A percentile compares a stretch with the other conserved stretches of the same genome.
phyloP scores from a whole-genome alignment of 2,888 invertebrate species.

The Drosophila hamatofila region DNA sequence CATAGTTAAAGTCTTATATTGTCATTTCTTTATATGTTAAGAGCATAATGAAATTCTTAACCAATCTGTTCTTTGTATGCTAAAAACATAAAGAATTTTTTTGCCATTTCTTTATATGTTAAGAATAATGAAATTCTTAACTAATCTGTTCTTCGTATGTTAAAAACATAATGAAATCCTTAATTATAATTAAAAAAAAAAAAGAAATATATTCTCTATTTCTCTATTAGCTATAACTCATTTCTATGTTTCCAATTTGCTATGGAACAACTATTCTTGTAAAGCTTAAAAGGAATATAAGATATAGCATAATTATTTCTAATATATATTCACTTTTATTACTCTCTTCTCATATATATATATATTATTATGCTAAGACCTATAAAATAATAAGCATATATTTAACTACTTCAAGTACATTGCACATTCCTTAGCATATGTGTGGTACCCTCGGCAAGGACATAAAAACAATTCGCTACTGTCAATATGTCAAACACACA shows the following conservation, averaged over 20 bases:
- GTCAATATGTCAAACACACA: conserved; percentile 62
- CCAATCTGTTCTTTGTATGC: too few relatives aligned
- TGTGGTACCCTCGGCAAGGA: conserved; percentile 1
- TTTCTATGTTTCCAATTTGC: neutral
- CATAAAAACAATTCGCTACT: conserved; percentile 43
- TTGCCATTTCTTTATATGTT: too few relatives aligned
- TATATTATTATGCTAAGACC: neutral
- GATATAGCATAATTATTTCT: neutral
- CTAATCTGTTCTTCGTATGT: too few relatives aligned
- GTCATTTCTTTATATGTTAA: neutral
- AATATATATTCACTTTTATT: neutral
- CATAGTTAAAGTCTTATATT: too few relatives aligned
- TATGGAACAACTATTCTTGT: neutral
- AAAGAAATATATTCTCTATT: too few relatives aligned
- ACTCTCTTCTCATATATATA: neutral
- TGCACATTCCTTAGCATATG: neutral
- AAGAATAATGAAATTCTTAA: too few relatives aligned
- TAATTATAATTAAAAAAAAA: too few relatives aligned
- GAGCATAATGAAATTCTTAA: neutral
- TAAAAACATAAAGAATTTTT: too few relatives aligned
- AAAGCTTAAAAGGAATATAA: neutral
- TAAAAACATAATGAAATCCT: too few relatives aligned
- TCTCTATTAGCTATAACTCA: neutral
- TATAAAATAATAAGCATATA: neutral
- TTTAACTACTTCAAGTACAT: neutral